Percentiles rank a stretch among this genome's conserved stretches.
phyloP scores from a whole-genome alignment of 2,113 vertebrate genomes.

The Nesoenas mayeri region DNA sequence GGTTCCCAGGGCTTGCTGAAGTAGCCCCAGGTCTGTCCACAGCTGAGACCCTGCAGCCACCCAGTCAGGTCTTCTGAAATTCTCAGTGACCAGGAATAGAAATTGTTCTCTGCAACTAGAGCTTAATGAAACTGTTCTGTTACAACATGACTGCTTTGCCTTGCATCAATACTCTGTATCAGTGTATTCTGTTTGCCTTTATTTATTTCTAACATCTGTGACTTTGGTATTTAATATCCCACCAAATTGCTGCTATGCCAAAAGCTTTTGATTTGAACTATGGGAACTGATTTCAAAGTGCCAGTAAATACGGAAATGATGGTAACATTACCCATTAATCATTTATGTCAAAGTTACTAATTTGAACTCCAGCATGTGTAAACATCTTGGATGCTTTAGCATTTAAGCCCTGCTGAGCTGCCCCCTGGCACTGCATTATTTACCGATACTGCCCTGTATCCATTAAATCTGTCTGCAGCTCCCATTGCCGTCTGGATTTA shows the following conservation, averaged over 20 bases:
- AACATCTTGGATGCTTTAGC: neutral
- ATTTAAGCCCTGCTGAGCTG: conserved; percentile 11
- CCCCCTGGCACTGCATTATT: conserved; percentile 44
- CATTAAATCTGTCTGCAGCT: conserved; percentile 28
- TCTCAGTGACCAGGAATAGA: neutral
- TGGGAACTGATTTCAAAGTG: conserved; percentile 60
- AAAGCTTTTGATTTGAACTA: conserved; percentile 36
- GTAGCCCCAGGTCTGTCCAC: accelerated
- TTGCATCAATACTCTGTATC: too few species aligned
- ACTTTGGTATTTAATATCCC: conserved; percentile 48
- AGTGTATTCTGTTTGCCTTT: neutral
- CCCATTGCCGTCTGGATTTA: conserved; percentile 14
- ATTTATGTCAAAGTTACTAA: conserved; percentile 52
- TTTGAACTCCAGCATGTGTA: conserved; percentile 45
- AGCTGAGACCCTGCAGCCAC: neutral
- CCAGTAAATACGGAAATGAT: conserved; percentile 49
- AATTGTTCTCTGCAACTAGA: neutral
- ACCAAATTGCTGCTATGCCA: conserved; percentile 24
- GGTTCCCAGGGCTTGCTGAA: neutral
- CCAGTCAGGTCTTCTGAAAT: neutral
- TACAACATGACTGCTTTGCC: neutral
- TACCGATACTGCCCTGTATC: conserved; percentile 22
- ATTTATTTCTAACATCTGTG: conserved; percentile 46
- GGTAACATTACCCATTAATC: conserved; percentile 49
- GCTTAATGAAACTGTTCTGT: neutral